phyloP scores from a whole-genome alignment of 2,888 invertebrate species.

The Melitaea athalia region DNA sequence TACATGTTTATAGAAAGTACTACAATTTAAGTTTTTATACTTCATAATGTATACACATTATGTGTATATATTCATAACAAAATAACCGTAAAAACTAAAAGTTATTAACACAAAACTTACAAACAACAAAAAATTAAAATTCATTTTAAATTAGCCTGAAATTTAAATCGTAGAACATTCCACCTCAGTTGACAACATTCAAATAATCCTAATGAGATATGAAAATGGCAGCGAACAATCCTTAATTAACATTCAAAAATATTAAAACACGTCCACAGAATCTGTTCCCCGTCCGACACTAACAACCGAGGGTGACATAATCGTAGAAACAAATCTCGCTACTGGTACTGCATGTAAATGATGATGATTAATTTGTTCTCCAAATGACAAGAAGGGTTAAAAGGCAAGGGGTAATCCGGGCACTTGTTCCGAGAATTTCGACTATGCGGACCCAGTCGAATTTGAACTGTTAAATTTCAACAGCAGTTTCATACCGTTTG shows the following conservation, averaged over 20 bases:
- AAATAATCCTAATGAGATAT: conserved; percentile 29
- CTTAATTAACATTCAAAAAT: conserved; percentile 63
- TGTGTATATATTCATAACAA: too few relatives aligned
- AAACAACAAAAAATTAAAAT: not conserved
- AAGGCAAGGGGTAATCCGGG: conserved; percentile 70
- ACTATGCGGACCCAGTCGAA: conserved; percentile 60
- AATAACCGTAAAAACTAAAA: too few relatives aligned
- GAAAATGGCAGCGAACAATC: conserved; percentile 33
- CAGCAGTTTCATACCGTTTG: conserved; percentile 68
- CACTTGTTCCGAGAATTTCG: conserved; percentile 70
- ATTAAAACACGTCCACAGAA: conserved; percentile 69
- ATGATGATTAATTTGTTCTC: conserved; percentile 82
- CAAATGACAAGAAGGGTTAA: conserved; percentile 82
- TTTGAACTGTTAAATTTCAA: conserved; percentile 68
- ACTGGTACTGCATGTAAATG: conserved; percentile 81
- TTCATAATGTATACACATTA: too few relatives aligned
- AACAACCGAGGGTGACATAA: conserved; percentile 79
- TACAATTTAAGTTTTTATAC: too few relatives aligned
- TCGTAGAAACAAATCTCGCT: conserved; percentile 81
- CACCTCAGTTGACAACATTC: not conserved
- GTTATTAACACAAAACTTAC: too few relatives aligned
- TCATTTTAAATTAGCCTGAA: not conserved
- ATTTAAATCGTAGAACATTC: not conserved
- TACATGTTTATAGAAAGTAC: too few relatives aligned
- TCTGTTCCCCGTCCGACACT: conserved; percentile 59